These are phyloP conservation scores for Drosophila ironensis DNA, from an alignment of 1,140 invertebrate species.

Conservation along the genomic window DNA sequence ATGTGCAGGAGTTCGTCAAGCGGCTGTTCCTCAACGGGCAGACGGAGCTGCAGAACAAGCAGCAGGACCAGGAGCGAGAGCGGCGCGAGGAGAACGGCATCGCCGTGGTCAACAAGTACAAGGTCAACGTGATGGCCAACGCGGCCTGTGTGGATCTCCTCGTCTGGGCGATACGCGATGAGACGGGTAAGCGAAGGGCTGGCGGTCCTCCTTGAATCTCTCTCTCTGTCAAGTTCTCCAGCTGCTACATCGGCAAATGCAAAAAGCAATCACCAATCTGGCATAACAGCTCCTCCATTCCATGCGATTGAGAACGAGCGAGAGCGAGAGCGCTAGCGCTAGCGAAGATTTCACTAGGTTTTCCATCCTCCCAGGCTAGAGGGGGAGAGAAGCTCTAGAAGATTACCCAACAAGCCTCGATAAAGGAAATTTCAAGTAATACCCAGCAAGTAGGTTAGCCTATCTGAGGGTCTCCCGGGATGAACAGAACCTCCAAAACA, in stretches of 20 bases:
- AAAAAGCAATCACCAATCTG: constrained; percentile 1
- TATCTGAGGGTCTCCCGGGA: too few relatives aligned
- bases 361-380: too few relatives aligned
- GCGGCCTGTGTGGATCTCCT: constrained; percentile 98
- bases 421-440: too few relatives aligned
- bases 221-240: not conserved
- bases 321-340: too few relatives aligned
- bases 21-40: constrained; percentile 95
- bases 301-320: not conserved
- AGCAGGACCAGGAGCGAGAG: constrained; percentile 92
- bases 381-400: too few relatives aligned
- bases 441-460: too few relatives aligned
- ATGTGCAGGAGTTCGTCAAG: constrained; percentile 90
- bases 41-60: constrained; percentile 93
- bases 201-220: not conserved
- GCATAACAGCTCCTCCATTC: not conserved
- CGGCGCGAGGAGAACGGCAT: constrained; percentile 89
- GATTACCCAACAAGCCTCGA: too few relatives aligned
- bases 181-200: constrained; percentile 89
- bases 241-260: constrained; percentile 33
- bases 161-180: constrained; percentile 98
- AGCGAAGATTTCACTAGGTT: too few relatives aligned
- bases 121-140: constrained; percentile 98
- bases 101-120: constrained; percentile 92
- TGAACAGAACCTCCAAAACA: too few relatives aligned